Evolutionary conservation across 2,797 vertebrate species (phyloP).

Genomic region (Lycodopsis pacificus): DNA sequence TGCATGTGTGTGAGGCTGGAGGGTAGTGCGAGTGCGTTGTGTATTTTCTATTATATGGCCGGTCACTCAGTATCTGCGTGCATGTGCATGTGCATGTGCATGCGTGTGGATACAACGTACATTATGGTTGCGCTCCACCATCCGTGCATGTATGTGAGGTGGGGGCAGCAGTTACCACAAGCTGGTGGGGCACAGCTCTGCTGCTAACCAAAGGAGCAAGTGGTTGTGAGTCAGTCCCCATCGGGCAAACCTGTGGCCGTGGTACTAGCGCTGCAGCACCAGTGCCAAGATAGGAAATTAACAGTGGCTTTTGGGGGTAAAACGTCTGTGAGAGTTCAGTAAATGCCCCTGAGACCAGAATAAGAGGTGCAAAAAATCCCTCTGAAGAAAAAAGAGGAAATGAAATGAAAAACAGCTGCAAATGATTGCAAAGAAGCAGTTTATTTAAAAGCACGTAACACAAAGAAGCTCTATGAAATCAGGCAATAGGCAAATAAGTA

Average conservation of each 20-base stretch:
- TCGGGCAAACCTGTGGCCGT: slow-evolving; percentile 70
- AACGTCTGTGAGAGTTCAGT: slow-evolving; percentile 68
- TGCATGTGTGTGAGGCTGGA: slow-evolving; percentile 61
- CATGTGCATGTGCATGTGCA: slow-evolving; percentile 32
- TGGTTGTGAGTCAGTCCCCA: slow-evolving; percentile 81
- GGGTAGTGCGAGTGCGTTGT: slow-evolving; percentile 60
- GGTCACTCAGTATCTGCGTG: slow-evolving; percentile 47
- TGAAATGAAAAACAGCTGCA: slow-evolving; percentile 63
- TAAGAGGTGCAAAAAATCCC: slow-evolving; percentile 67
- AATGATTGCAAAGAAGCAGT: slow-evolving; percentile 33
- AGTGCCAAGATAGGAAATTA: slow-evolving; percentile 76
- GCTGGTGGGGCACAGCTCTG: slow-evolving; percentile 73
- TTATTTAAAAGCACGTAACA: slow-evolving; percentile 48
- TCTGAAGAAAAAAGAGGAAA: slow-evolving; percentile 57
- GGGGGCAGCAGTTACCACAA: slow-evolving; percentile 77
- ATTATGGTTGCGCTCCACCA: slow-evolving; percentile 20
- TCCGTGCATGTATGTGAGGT: slow-evolving; percentile 52
- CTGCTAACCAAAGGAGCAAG: slow-evolving; percentile 76
- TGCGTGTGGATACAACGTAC: slow-evolving; percentile 29
- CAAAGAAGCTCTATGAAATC: slow-evolving; percentile 39
- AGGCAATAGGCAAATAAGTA: slow-evolving; percentile 27
- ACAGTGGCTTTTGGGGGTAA: slow-evolving; percentile 75
- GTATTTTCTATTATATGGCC: slow-evolving; percentile 73
- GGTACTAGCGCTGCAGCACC: slow-evolving; percentile 62
- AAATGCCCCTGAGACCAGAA: slow-evolving; percentile 66